Evolutionary conservation across 2,888 invertebrate species (phyloP), one percentile per base, ranked within the genome.

Genomic region (Galeruca laticollis): DNA sequence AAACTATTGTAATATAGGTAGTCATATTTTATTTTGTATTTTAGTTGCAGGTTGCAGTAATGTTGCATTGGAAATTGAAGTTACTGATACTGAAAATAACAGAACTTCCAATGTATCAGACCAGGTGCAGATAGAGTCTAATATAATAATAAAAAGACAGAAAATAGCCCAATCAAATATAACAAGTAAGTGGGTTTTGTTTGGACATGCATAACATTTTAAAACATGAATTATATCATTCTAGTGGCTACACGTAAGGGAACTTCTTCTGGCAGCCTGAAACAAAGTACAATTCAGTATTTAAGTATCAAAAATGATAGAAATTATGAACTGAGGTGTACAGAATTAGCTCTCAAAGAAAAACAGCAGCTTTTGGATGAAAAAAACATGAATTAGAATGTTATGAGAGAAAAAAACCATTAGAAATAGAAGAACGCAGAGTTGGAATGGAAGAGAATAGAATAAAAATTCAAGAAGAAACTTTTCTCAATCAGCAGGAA

Each of bases 401-500:
- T 26, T 26, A 68, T 11, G 67, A 68, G 43, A 60, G 60, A 18
- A 20, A 54, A 37, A 60, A 54, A 56, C 51, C 43, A 21, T 31
- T 35, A 4, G 35, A 35, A 10, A 9, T 35, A 10, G 35, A 35
- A 35, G 35, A 35, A 35, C 35, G 35, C 10, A 35, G 35, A 35
- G 35, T 35, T 35, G 10, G 11, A 35, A 35, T 35, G 35, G 35
- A 35, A 35, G 61, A 68, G 11, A 54, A 43, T 18, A 37, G 67
- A 40, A 8, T 68, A 15, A 60, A 60, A 21, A 18, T 68, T 52
- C 52, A 68, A 13, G 8, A 54, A 54, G 61, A 68, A 15, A 11
- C 35, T n/a, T 68, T 68, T 60, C n/a, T 37, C 11, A 68, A 67
- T 35, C 67, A 67, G 26, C 60, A 67, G 21, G 60, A 52, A 40